These are phyloP conservation scores for Mobula birostris DNA, from an alignment of 2,113 vertebrate genomes.

Conservation along the genomic window DNA sequence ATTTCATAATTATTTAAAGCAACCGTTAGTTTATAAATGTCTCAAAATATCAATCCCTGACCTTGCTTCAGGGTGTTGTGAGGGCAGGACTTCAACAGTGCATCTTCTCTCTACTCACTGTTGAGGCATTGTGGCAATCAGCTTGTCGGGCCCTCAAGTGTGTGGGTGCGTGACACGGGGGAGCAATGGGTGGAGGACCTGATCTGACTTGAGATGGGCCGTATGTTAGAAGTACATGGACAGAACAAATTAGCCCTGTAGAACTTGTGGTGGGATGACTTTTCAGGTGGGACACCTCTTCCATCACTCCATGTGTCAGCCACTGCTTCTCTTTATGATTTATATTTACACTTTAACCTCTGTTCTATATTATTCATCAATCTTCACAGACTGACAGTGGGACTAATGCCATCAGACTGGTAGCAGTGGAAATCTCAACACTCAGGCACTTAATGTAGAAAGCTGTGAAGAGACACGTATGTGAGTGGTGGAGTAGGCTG, in stretches of 20 bases:
- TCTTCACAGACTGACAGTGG: slow-evolving; percentile 29
- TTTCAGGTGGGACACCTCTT: slow-evolving; percentile 33
- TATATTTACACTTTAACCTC: slow-evolving; percentile 38
- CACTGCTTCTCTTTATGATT: slow-evolving; percentile 25
- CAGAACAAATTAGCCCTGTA: slow-evolving; percentile 4
- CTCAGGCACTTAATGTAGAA: slow-evolving; percentile 32
- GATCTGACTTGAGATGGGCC: too few species aligned
- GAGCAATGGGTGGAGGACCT: too few species aligned
- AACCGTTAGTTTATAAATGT: too few species aligned
- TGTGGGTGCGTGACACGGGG: too few species aligned
- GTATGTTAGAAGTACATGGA: background rate
- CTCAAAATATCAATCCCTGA: too few species aligned
- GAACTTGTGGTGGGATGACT: slow-evolving; percentile 31
- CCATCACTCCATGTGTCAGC: slow-evolving; percentile 28
- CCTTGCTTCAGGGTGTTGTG: too few species aligned
- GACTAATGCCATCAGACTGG: slow-evolving; percentile 29
- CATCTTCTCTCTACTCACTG: too few species aligned
- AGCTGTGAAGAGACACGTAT: slow-evolving; percentile 34
- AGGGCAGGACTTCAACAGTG: too few species aligned
- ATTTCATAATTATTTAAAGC: too few species aligned
- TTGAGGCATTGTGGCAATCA: too few species aligned
- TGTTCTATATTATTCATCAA: slow-evolving; percentile 35
- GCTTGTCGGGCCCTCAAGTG: too few species aligned
- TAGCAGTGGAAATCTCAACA: slow-evolving; percentile 31
- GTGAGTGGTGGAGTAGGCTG: slow-evolving; percentile 34